phyloP scores from a whole-genome alignment of 2,888 invertebrate species.

The Drosophila anceps region DNA sequence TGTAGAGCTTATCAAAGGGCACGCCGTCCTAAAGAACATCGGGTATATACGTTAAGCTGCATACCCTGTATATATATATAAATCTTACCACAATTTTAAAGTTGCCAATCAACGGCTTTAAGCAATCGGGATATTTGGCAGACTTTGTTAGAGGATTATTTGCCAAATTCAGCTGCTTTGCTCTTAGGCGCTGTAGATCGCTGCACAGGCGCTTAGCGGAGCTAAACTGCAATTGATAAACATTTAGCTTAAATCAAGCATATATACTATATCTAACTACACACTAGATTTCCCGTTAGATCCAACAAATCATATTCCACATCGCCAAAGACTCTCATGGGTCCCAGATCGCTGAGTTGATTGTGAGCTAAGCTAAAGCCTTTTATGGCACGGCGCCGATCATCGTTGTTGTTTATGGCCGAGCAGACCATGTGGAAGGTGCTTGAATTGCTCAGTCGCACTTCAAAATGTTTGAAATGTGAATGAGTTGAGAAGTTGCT shows the following conservation, averaged over 20 bases:
- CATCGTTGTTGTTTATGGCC: constrained; percentile 76
- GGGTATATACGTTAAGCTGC: background rate
- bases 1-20: constrained; percentile 76
- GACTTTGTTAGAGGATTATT: constrained; percentile 77
- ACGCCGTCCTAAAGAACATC: constrained; percentile 69
- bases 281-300: constrained; percentile 65
- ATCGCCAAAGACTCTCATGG: constrained; percentile 74
- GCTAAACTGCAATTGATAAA: constrained; percentile 45
- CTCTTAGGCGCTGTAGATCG: constrained; percentile 72
- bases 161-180: constrained; percentile 68
- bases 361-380: constrained; percentile 78
- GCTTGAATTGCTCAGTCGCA: constrained; percentile 72
- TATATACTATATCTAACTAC: background rate
- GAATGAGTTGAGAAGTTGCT: constrained; percentile 66
- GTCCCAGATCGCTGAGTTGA: constrained; percentile 68
- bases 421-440: constrained; percentile 76
- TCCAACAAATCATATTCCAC: constrained; percentile 76
- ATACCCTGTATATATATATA: background rate
- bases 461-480: constrained; percentile 66
- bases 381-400: constrained; percentile 69
- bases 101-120: constrained; percentile 73
- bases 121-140: constrained; percentile 76
- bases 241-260: accelerated
- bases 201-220: constrained; percentile 72
- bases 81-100: constrained; percentile 73